These are phyloP conservation scores for Mesorhabditis spiculigera DNA, from an alignment of 2,888 invertebrate species.

Conservation along the genomic window DNA sequence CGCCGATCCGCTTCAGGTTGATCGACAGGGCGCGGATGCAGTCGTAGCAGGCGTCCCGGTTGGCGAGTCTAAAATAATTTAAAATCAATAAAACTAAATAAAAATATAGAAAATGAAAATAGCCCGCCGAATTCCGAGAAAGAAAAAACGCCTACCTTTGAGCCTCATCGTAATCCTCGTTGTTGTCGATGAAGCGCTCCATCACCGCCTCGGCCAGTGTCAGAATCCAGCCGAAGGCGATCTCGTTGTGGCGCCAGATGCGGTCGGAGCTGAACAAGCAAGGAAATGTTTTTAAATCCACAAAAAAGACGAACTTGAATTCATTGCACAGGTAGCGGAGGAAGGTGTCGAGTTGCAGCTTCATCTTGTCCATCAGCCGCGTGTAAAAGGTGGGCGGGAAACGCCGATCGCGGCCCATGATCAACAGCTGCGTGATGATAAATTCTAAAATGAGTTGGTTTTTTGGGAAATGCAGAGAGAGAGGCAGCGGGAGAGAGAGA, in stretches of 20 bases:
- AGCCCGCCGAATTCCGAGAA: too few relatives aligned
- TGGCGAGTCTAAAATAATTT: too few relatives aligned
- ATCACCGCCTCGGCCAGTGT: slow-evolving; percentile 18
- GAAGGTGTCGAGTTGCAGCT: slow-evolving; percentile 27
- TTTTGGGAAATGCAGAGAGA: too few relatives aligned
- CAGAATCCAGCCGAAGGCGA: slow-evolving; percentile 35
- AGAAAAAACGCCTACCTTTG: too few relatives aligned
- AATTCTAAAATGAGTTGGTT: slow-evolving; percentile 24
- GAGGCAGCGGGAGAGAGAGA: not conserved
- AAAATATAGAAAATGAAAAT: too few relatives aligned
- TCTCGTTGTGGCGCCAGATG: slow-evolving; percentile 27
- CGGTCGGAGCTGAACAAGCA: slow-evolving; percentile 9
- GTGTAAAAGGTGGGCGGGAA: slow-evolving; percentile 24
- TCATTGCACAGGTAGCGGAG: slow-evolving; percentile 33
- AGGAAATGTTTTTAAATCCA: not conserved
- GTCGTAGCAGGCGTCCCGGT: too few relatives aligned
- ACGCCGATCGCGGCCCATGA: slow-evolving; percentile 24
- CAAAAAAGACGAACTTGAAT: slow-evolving; percentile 26
- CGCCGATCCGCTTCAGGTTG: too few relatives aligned
- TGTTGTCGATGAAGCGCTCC: slow-evolving; percentile 9
- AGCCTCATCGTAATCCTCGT: too few relatives aligned
- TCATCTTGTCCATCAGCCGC: slow-evolving; percentile 24
- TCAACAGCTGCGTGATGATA: slow-evolving; percentile 38
- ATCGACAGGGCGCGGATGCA: too few relatives aligned
- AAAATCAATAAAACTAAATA: too few relatives aligned